Conservation (phyloP, 1,140 invertebrate genomes). For the Myzus persicae region DNA sequence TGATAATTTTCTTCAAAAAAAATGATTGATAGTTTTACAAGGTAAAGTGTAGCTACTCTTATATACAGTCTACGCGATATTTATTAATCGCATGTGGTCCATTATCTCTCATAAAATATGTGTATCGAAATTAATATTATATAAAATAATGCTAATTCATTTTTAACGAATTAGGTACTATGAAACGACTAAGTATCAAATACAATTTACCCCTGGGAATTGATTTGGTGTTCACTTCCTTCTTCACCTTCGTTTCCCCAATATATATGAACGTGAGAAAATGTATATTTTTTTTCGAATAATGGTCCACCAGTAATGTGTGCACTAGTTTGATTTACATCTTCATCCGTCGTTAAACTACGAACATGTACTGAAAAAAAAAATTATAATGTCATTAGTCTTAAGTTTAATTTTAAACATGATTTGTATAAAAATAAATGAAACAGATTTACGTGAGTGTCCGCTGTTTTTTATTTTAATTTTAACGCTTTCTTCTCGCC, state of each 20-base stretch:
- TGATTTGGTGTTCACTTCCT: constrained; percentile 29
- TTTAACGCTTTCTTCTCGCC: not conserved
- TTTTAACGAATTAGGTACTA: not conserved
- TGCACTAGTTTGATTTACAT: not conserved
- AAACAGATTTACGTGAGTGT: not conserved
- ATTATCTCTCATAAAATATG: not conserved
- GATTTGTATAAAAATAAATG: not conserved
- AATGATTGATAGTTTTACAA: no score
- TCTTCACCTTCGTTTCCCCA: not conserved
- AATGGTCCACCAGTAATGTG: constrained; percentile 12
- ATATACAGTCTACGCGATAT: no score
- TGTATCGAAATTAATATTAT: not conserved
- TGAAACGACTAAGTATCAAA: not conserved
- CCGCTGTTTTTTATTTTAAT: not conserved
- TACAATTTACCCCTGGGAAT: constrained; percentile 31
- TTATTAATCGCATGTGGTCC: not conserved
- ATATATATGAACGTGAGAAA: constrained; percentile 16
- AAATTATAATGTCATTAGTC: not conserved
- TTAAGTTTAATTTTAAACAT: not conserved
- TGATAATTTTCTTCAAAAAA: no score
- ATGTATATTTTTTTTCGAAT: not conserved
- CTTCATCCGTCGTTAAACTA: not conserved
- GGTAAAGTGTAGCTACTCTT: not conserved
- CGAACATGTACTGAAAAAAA: constrained; percentile 42
- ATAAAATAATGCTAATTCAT: not conserved